Evolutionary conservation across 2,113 vertebrate species (phyloP), one percentile per base, ranked within the genome.

Genomic region (Saccopteryx leptura): DNA sequence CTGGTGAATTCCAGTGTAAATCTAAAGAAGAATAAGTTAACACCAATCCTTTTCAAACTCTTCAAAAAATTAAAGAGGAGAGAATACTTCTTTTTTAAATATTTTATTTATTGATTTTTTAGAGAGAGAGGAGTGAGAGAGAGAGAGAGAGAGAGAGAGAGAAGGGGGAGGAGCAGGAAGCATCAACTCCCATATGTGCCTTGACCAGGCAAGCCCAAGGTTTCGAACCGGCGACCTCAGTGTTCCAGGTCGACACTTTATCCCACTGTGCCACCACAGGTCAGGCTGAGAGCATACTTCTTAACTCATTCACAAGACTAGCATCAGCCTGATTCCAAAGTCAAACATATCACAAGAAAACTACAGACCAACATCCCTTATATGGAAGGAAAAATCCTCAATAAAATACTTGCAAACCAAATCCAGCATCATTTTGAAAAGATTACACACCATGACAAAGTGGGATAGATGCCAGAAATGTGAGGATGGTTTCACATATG

Each of bases 391-490:
- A 91, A 95, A 65, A 72, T 86, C 23, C n/a, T 78, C 23, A 92
- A 24, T 3, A 78, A 90, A 90, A 94, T 71, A 84, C 63, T 72
- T 71, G 18, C 23, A 46, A 71, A 69, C 54, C 58, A 83, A 75
- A 68, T 79, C 15, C 39, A 86, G 72, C 23, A 66, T 48, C 19
- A 50, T 69, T 61, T 13, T 84, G 72, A 52, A 85, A 79, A 15
- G n/a, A 85, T 21, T 82, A 48, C 71, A 31, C 54, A 60, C 24
- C 80, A 71, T 54, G 24, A 54, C 72, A 46, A 90, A 85, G n/a
- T 90, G 54, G 39, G 52, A 84, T 94, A 84, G 79, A 85, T 79
- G n/a, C 18, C 72, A 90, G 63, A 15, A 85, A 79, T 63, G 24
- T 54, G 24, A 79, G 5, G n/a, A 24, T 86, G 54, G n/a, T 31